These are phyloP conservation scores for Drosophila bifasciata DNA, from an alignment of 1,140 invertebrate species.

Conservation along the genomic window DNA sequence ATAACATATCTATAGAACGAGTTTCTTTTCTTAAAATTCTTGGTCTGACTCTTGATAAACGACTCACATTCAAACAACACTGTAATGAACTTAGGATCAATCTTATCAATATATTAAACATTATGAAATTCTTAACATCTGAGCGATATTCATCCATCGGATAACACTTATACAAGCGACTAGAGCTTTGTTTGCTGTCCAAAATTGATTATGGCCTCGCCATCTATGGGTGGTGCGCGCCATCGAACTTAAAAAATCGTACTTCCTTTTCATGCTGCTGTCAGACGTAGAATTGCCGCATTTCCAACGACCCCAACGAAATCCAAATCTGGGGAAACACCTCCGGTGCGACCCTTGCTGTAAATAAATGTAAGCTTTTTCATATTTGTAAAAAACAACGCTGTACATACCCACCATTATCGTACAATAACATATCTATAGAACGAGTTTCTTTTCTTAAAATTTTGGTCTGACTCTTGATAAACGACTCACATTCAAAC, in stretches of 20 bases:
- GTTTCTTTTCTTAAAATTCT: slow-evolving; percentile 13
- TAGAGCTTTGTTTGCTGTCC: slow-evolving; percentile 13
- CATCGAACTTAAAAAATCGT: neutral
- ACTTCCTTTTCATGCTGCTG: slow-evolving; percentile 16
- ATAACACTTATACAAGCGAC: slow-evolving; percentile 13
- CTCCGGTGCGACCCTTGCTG: too few species aligned
- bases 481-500: slow-evolving; percentile 24
- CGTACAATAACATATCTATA: slow-evolving; percentile 13
- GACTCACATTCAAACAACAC: slow-evolving; percentile 29
- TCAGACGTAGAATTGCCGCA: slow-evolving; percentile 9
- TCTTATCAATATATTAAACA: slow-evolving; percentile 19
- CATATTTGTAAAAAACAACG: neutral
- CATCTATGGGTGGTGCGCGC: slow-evolving; percentile 24
- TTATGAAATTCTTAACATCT: slow-evolving; percentile 26
- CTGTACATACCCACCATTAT: slow-evolving; percentile 8
- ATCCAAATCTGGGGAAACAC: too few species aligned
- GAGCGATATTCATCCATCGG: neutral
- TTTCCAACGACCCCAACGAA: slow-evolving; percentile 25
- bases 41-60: slow-evolving; percentile 14
- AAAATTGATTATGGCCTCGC: slow-evolving; percentile 15
- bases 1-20: slow-evolving; percentile 16
- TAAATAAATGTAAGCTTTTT: too few species aligned
- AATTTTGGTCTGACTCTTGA: slow-evolving; percentile 17
- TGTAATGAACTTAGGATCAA: slow-evolving; percentile 18
- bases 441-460: slow-evolving; percentile 6